Evolutionary conservation across 2,888 invertebrate genomes (phyloP).

Genomic region (Frankliniella intonsa): DNA sequence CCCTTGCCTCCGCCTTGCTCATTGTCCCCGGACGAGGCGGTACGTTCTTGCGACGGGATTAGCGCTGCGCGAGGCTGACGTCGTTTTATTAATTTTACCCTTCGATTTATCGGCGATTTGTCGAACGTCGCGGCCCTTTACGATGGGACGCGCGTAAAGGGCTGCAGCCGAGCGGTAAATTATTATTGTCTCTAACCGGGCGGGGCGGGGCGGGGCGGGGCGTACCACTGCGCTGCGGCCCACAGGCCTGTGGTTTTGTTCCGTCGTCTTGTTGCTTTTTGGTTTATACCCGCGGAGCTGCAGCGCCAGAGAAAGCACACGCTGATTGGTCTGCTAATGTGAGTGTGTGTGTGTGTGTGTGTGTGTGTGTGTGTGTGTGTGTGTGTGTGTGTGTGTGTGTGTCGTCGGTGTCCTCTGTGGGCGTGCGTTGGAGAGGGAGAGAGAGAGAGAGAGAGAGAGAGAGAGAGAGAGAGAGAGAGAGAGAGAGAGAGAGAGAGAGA

Average conservation of each 20-base stretch:
- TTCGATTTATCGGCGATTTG: too few relatives aligned
- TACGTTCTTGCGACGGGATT: neutral
- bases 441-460: neutral
- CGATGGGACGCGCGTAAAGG: too few relatives aligned
- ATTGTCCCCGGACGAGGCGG: neutral
- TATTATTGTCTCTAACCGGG: too few relatives aligned
- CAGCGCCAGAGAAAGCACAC: neutral
- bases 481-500: too few relatives aligned
- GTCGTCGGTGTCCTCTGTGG: neutral
- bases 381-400: neutral
- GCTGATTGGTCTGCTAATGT: neutral
- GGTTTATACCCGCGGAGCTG: too few relatives aligned
- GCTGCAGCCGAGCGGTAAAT: too few relatives aligned
- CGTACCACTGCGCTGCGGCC: too few relatives aligned
- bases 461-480: slow-evolving; percentile 27
- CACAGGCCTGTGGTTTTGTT: too few relatives aligned
- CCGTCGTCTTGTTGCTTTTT: too few relatives aligned
- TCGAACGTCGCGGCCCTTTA: too few relatives aligned
- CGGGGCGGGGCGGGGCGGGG: too few relatives aligned
- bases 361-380: slow-evolving; percentile 6
- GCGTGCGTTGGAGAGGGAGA: neutral
- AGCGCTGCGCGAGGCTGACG: neutral
- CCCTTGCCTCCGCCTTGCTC: neutral
- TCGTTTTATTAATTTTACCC: too few relatives aligned
- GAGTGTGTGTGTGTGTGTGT: slow-evolving; percentile 4